A percentile compares a stretch with the other conserved stretches of the same genome.
Evolutionary conservation across 2,113 vertebrate genomes (phyloP).

Genomic region (Ceyx cyanopectus): DNA sequence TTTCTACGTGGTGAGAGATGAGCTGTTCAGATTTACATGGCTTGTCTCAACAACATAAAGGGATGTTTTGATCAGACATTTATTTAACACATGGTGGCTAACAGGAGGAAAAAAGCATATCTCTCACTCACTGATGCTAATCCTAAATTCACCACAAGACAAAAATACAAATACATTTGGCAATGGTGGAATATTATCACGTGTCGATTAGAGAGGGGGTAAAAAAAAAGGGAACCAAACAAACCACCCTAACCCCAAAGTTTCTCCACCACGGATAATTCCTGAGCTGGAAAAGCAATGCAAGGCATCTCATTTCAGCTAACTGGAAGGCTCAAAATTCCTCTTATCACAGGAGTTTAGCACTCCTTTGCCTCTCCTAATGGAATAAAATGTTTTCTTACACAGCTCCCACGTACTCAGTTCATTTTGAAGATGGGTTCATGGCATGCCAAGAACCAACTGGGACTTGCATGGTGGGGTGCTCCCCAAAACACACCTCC

Average conservation of each 20-base stretch:
- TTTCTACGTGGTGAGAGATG: background rate
- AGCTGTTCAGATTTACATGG: conserved; percentile 1
- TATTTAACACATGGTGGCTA: conserved; percentile 1
- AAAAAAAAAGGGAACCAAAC: background rate
- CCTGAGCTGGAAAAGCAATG: background rate
- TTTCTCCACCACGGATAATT: background rate
- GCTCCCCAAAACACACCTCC: background rate
- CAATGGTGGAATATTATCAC: background rate
- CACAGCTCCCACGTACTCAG: fast-evolving
- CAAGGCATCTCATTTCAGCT: background rate
- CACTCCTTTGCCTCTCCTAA: background rate
- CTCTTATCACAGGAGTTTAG: background rate
- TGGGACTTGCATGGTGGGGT: fast-evolving
- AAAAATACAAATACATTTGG: background rate
- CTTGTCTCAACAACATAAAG: conserved; percentile 24
- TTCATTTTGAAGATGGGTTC: background rate
- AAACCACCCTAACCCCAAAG: background rate
- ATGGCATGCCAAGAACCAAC: background rate
- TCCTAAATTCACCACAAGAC: background rate
- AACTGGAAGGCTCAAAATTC: background rate
- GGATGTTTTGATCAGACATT: background rate
- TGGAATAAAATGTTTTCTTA: background rate
- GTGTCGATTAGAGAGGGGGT: background rate
- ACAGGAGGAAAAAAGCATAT: background rate
- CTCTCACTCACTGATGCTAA: background rate